Base-by-base conservation (phyloP, 1,140 invertebrate genomes). In the Bombus consobrinus region DNA sequence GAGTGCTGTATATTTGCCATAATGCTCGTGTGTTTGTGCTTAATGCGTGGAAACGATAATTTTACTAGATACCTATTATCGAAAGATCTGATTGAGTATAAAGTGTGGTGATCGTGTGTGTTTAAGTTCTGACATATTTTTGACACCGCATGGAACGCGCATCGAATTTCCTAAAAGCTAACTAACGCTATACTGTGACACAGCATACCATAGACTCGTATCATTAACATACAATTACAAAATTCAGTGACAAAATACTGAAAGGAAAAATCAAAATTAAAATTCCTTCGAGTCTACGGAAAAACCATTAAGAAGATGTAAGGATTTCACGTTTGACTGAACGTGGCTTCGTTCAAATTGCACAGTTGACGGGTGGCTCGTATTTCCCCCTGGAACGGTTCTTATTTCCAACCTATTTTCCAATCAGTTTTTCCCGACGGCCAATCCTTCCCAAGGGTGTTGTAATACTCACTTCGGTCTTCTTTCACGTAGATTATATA, bases 361-460 rank as follows among this genome's bases (percentile, higher is more conserved):
- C n/a, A 43, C 22, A 28, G 39, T 34, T 15, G 43, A n/a, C 57
- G 32, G 25, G 34, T 13, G 77, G 6, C 37, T 37, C 32, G 13
- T 69, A 74, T 82, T 74, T 64, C 57, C 32, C n/a, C 32, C 0
- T 22, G 39, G 39, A 64, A 64, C 39, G 41, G 22, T 64, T 66
- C 71, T 47, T 64, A 82, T 62, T 68, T 69, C 25, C 43, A 82
- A 74, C 39, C 59, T 74, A 81, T 82, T 74, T 64, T 64, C n/a
- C 57, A 47, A 82, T 73, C 28, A 74, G 34, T 82, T 64, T 64
- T 73, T 53, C 22, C 28, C 28, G 25, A 37, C 25, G 37, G 28
- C 43, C 34, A n/a, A 59, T 73, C 12, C n/a, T 25, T 41, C 32
- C 53, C 39, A 25, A 28, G 69, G 32, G 32, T 32, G n/a, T 62